Base-by-base conservation (phyloP, 1,140 invertebrate species). In the Pseudomyrmex concolor region DNA sequence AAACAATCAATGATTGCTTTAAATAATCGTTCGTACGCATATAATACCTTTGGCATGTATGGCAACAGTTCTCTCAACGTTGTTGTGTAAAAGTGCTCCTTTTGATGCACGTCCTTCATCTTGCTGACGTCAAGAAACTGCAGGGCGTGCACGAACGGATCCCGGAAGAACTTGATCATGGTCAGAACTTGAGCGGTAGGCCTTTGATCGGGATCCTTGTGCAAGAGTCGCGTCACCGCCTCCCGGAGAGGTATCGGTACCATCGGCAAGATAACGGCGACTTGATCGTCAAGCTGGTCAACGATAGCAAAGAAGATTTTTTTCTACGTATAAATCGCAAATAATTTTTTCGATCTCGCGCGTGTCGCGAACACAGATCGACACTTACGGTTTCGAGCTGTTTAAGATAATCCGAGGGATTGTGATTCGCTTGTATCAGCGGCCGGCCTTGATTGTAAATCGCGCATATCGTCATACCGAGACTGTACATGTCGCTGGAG, bases 401-500 rank as follows among this genome's bases (percentile, higher is more conserved):
- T 93, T 98, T 99, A 82, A 96, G 94, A 94, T 99, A 99, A 60
- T 96, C 95, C 60, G 97, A 96, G 63, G 96, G 96, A 88, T 97
- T 98, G 93, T 99, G 97, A 92, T 97, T 97, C 0, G 98, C 97
- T 92, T 98, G 97, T 63, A 99, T 97, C 1, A 99, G 94, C 0
- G 97, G 96, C 82, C 96, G 95, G 15, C 98, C 98, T 68, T 96
- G 95, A 94, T 99, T 99, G 95, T 98, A 99, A 82, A 99, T 96
- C 9, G 98, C 95, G 92, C 97, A 98, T 89, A 99, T 97, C 5
- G 98, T 96, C 96, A 99, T 97, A 17, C 99, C 99, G 76, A 99
- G 93, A 0, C 98, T 98, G 94, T 98, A 99, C 97, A 99, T 99
- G 93, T 99, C 99, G 87, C 97, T 98, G 13, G 97, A 95, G 48